A percentile compares a stretch with the other conserved stretches of the same genome.
Evolutionary conservation across 2,888 invertebrate genomes (phyloP).

Genomic region (Trachelus stipa): DNA sequence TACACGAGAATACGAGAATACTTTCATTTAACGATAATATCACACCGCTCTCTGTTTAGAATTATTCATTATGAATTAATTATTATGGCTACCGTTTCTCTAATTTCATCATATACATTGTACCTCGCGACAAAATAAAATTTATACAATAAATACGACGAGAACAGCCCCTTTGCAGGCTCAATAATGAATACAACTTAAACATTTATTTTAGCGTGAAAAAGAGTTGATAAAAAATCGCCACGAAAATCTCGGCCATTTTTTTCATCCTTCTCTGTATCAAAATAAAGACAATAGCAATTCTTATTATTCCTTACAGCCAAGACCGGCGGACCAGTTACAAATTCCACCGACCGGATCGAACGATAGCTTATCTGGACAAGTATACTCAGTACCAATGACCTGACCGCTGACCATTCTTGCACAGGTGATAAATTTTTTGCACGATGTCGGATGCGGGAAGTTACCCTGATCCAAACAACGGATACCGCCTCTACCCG

Average conservation of each 20-base stretch:
- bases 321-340: conserved; percentile 87
- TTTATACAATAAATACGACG: conserved; percentile 1
- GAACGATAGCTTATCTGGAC: conserved; percentile 86
- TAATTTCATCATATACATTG: not conserved
- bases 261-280: not conserved
- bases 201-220: conserved; percentile 6
- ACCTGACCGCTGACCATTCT: conserved; percentile 82
- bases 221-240: not conserved
- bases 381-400: conserved; percentile 89
- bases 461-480: conserved; percentile 92
- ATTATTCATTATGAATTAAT: conserved; percentile 24
- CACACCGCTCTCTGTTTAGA: conserved; percentile 44
- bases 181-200: conserved; percentile 17
- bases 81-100: conserved; percentile 3
- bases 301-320: conserved; percentile 73
- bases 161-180: not conserved
- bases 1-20: conserved; percentile 33
- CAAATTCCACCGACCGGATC: conserved; percentile 92
- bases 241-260: not conserved
- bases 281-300: not conserved
- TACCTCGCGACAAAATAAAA: not conserved
- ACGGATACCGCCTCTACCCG: conserved; percentile 75
- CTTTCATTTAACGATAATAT: conserved; percentile 51
- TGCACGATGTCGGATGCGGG: conserved; percentile 90
- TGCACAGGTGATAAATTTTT: conserved; percentile 92